Evolutionary conservation across 1,140 invertebrate species (phyloP), one percentile per base, ranked within the genome.

Genomic region (Drosophila tristis): DNA sequence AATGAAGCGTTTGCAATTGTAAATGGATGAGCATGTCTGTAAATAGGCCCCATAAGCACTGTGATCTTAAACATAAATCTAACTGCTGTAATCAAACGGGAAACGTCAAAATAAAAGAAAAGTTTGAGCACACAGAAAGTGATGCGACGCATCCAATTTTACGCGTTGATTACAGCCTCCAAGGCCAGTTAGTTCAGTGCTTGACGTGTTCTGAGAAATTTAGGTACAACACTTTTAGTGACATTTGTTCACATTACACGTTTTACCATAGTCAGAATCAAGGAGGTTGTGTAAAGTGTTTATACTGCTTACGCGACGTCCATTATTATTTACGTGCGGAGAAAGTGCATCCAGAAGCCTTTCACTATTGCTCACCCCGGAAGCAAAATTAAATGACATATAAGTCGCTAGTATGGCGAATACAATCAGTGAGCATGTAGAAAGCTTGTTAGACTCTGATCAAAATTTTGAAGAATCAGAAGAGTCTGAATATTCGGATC

Each of bases 141-240:
- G 90, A 91, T 80, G 84, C 90, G 45, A 90, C 85, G 25, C 78
- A 82, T 72, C 77, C 72, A 48, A 62, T 87, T 13, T 50, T 91
- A 29, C 75, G 78, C 31, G 47, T 63, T 15, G 90, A 91, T 84
- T 65, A 59, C 48, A 44, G 58, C 2, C 65, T 74, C 64, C 47
- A 70, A 48, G 53, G 56, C 26, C 57, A 84, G 56, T 45, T 15
- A 43, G 48, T 78, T 39, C 75, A 74, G n/a, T 91, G 87, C 35
- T 20, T 86, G 35, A 90, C 72, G 39, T 91, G 90, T 58, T 43
- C 42, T 1, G n/a, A 25, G 20, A 20, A 29, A 42, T 79, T 91
- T 42, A 23, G 58, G 15, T 62, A 56, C 7, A 76, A 55, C 48
- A 77, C 78, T 8, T 68, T 78, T 7, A 66, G 67, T 13, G 78